phyloP scores from a whole-genome alignment of 2,797 vertebrate species.

The Florisuga fusca region DNA sequence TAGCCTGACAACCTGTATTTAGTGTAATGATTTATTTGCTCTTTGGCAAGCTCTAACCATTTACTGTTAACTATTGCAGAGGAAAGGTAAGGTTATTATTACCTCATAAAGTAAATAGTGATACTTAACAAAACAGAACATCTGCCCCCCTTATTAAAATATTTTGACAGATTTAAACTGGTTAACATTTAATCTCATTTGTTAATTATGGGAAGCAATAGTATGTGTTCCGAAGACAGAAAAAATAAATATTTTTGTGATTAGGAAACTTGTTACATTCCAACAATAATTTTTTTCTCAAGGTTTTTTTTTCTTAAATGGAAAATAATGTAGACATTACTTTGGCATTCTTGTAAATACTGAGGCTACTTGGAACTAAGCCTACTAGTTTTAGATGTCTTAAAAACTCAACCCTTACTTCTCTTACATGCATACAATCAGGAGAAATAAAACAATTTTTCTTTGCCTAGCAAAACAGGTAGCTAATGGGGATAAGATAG shows the following conservation, averaged over 20 bases:
- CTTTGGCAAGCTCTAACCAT: constrained; percentile 78
- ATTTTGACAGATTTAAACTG: constrained; percentile 82
- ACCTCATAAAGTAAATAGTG: constrained; percentile 76
- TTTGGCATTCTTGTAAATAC: constrained; percentile 77
- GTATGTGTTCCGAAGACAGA: constrained; percentile 45
- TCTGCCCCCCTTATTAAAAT: constrained; percentile 76
- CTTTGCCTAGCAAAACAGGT: constrained; percentile 25
- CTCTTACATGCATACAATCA: constrained; percentile 49
- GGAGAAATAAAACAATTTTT: neutral
- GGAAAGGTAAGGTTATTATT: constrained; percentile 80
- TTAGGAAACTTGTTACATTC: constrained; percentile 76
- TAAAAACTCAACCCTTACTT: constrained; percentile 53
- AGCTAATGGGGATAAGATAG: neutral
- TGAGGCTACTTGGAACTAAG: constrained; percentile 76
- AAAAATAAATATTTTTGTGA: constrained; percentile 80
- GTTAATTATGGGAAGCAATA: constrained; percentile 75
- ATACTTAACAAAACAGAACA: constrained; percentile 76
- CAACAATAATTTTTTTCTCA: constrained; percentile 70
- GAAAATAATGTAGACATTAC: constrained; percentile 78
- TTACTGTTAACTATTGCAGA: constrained; percentile 77
- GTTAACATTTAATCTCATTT: constrained; percentile 78
- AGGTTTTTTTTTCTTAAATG: constrained; percentile 70
- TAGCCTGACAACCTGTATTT: constrained; percentile 80
- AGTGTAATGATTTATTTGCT: constrained; percentile 83
- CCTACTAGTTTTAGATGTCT: constrained; percentile 60